Base-by-base conservation (phyloP, 2,888 invertebrate species). In the Melanotus villosus region DNA sequence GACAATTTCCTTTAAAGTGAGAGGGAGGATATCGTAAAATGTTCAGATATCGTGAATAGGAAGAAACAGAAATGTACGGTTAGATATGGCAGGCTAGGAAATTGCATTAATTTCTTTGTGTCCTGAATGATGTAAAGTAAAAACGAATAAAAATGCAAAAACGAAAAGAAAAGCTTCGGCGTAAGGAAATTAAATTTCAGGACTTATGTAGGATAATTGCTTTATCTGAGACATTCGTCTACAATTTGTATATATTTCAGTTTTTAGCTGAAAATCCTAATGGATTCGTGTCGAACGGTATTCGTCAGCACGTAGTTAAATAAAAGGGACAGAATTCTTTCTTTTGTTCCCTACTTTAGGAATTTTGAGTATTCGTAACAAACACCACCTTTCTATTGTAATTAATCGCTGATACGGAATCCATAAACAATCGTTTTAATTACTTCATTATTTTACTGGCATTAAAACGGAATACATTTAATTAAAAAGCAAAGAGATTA, bases 101-200 rank as follows among this genome's bases (percentile, higher is more conserved):
- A 52, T 52, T 32, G 32, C 26, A 52, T 52, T 52, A 52, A 52
- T 52, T 52, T 52, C 32, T 52, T 52, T 52, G 52, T 52, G 52
- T 52, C 32, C 52, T 14, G 32, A 32, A 52, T 14, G 32, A 32
- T 26, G 50, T 50, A 16, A 50, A 26, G 45, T 45, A 45, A 45
- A 23, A 18, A 12, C 1, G 30, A 32, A 52, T 52, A 52, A 18
- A 52, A 52, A 52, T 52, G 30, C 32, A 21, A 52, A 52, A 52
- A 32, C 32, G 32, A 32, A 32, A 47, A 47, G 23, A 18, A 43
- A 30, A 16, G 18, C 50, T 32, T 16, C 50, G 30, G 16, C 34
- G 52, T 14, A 23, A 32, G 52, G 52, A 52, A 52, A 52, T 52
- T 52, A 52, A 52, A 52, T 52, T 52, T 52, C 18, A 10, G 26